Conservation (phyloP, 2,888 invertebrate species). For the Pristionchus maxplancki region DNA sequence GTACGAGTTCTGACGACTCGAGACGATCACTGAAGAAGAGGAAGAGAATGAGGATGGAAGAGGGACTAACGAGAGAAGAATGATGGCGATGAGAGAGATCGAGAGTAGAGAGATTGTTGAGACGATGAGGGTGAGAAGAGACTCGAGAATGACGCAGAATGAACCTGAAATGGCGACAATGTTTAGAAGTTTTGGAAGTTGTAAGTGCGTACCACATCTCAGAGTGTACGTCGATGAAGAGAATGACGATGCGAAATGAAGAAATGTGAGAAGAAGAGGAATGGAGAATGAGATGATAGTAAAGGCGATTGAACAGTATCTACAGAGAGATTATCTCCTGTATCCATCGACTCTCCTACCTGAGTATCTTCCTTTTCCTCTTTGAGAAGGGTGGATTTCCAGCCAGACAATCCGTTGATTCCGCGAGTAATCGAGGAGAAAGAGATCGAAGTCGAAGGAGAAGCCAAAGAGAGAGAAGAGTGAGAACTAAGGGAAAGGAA, state of each 20-base stretch:
- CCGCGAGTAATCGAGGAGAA: conserved; percentile 40
- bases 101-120: conserved; percentile 7
- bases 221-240: neutral
- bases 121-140: neutral
- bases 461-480: conserved; percentile 41
- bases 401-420: conserved; percentile 46
- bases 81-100: neutral
- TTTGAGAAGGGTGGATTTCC: conserved; percentile 32
- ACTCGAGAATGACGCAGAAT: conserved; percentile 32
- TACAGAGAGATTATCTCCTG: neutral
- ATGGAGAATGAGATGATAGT: conserved; percentile 34
- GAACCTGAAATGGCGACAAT: conserved; percentile 7
- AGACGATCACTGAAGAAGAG: conserved; percentile 44
- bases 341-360: neutral
- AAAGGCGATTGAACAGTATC: conserved; percentile 7
- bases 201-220: neutral
- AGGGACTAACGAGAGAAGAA: conserved; percentile 1
- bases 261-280: neutral
- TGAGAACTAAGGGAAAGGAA: neutral
- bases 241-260: conserved; percentile 6
- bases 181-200: neutral
- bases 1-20: conserved; percentile 13
- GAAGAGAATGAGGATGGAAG: too few relatives aligned
- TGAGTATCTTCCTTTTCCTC: neutral
- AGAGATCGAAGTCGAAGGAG: conserved; percentile 39